Evolutionary conservation across 2,113 vertebrate species (phyloP).

Genomic region (Apaloderma vittatum): DNA sequence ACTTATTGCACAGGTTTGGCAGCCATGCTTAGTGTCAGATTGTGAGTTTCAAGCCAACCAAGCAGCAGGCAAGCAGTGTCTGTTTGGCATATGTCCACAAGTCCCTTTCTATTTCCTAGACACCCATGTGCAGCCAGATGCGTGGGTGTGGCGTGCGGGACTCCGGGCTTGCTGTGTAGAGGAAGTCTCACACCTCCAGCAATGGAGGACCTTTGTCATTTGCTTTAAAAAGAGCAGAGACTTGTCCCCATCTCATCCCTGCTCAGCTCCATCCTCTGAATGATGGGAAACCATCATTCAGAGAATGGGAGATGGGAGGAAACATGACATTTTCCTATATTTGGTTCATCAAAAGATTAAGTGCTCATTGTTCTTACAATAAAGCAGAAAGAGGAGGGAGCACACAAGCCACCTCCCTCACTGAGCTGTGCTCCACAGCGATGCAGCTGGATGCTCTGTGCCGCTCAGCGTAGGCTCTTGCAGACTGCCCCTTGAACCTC

Average conservation of each 20-base stretch:
- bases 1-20: not conserved
- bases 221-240: not conserved
- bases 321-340: not conserved
- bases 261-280: not conserved
- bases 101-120: not conserved
- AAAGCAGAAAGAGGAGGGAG: rapidly evolving
- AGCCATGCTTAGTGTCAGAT: not conserved
- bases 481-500: not conserved
- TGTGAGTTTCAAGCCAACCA: not conserved
- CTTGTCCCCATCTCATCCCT: not conserved
- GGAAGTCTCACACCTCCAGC: not conserved
- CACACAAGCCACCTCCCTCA: rapidly evolving
- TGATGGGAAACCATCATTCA: not conserved
- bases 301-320: not conserved
- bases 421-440: rapidly evolving
- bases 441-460: not conserved
- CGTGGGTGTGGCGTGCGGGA: rapidly evolving
- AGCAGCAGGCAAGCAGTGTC: not conserved
- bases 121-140: rapidly evolving
- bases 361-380: not conserved
- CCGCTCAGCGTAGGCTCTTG: not conserved
- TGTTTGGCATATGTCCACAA: not conserved
- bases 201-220: not conserved
- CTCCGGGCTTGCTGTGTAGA: rapidly evolving
- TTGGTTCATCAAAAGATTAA: not conserved